Percentiles rank a stretch among this genome's conserved stretches.
These are phyloP conservation scores for Brachionus rotundiformis DNA, from an alignment of 1,140 invertebrate species.

Conservation along the genomic window DNA sequence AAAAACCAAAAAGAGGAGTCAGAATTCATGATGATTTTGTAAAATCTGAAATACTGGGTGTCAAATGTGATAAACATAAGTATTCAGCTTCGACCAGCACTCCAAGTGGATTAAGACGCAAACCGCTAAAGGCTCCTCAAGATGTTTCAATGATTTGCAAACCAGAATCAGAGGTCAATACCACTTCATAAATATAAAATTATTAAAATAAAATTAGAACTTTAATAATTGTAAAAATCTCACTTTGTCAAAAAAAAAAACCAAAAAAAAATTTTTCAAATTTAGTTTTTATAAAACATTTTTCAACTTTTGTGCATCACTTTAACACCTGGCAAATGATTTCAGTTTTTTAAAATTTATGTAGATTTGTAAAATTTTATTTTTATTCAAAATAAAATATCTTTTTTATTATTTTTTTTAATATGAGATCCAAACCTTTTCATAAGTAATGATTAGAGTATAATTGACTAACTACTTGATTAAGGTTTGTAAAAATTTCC, in stretches of 20 bases:
- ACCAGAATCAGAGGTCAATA: neutral
- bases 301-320: neutral
- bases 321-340: neutral
- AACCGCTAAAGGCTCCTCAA: slow-evolving; percentile 7
- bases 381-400: too few species aligned
- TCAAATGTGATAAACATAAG: slow-evolving; percentile 23
- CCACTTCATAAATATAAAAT: neutral
- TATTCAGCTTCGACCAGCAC: slow-evolving; percentile 35
- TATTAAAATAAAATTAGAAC: too few species aligned
- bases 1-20: slow-evolving; percentile 20
- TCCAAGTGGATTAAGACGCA: slow-evolving; percentile 27
- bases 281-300: neutral
- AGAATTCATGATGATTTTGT: neutral
- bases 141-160: slow-evolving; percentile 35
- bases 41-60: neutral
- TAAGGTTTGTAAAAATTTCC: too few species aligned
- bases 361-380: neutral
- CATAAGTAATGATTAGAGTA: too few species aligned
- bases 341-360: neutral
- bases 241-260: neutral
- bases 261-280: neutral
- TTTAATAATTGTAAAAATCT: too few species aligned
- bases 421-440: too few species aligned
- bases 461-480: too few species aligned
- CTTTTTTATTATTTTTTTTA: too few species aligned